Evolutionary conservation across 2,113 vertebrate species (phyloP).

Genomic region (Corydoras maculifer): DNA sequence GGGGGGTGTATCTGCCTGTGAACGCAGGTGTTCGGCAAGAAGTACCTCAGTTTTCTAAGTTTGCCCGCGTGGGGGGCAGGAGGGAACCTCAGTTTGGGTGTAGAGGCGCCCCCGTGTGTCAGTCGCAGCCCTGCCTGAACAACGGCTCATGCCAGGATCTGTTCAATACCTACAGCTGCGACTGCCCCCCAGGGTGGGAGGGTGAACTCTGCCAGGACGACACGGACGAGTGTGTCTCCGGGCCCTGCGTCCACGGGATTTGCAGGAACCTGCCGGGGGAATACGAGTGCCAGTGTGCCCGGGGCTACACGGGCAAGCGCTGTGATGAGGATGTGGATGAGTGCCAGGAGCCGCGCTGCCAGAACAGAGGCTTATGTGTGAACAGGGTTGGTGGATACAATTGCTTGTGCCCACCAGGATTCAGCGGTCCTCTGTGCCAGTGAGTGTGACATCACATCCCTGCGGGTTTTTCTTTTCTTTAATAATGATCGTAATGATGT

Average conservation of each 20-base stretch:
- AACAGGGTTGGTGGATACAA: conserved; percentile 60
- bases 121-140: conserved; percentile 74
- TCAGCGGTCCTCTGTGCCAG: conserved; percentile 74
- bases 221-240: conserved; percentile 71
- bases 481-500: no score
- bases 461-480: not conserved
- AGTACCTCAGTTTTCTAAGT: conserved; percentile 62
- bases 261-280: conserved; percentile 71
- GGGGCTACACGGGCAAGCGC: conserved; percentile 72
- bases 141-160: conserved; percentile 74
- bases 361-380: conserved; percentile 68
- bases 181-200: conserved; percentile 74
- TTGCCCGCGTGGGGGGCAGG: conserved; percentile 49
- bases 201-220: conserved; percentile 70
- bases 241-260: conserved; percentile 71
- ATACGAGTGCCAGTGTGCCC: conserved; percentile 76
- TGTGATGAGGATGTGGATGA: conserved; percentile 79
- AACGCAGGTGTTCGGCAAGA: conserved; percentile 27
- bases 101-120: conserved; percentile 66
- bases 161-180: conserved; percentile 76
- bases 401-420: conserved; percentile 69
- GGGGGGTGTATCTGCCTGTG: conserved; percentile 78
- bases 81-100: conserved; percentile 66
- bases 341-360: conserved; percentile 72
- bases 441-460: conserved; percentile 57